Evolutionary conservation across 2,888 invertebrate genomes (phyloP), one percentile per base, ranked within the genome.

Genomic region (Heliconius aoede): DNA sequence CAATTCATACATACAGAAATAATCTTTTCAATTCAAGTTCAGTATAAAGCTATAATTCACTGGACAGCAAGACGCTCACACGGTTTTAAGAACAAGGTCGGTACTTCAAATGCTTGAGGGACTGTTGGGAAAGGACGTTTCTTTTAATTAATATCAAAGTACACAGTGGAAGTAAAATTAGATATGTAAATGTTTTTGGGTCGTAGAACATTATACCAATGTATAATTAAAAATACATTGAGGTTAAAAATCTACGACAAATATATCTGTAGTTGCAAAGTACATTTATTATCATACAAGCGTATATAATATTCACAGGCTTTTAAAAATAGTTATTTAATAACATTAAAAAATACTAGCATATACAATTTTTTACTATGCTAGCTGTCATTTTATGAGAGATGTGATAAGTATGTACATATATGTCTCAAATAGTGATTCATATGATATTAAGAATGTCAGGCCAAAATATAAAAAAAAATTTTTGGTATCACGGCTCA

Each of bases 141-240:
- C 84, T 85, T 86, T 85, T 84, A 86, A 86, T 86, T 85, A 86
- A 84, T 84, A 65, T 65, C 36, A 36, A 40, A 40, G 36, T 36
- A 65, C 36, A 40, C 65, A 24, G 36, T 36, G 65, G 26, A 65
- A 28, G 68, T 62, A 13, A 30, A 75, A 64, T 71, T 46, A 71
- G 8, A 60, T 26, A 71, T 71, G 24, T 58, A 36, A 71, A 71
- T 71, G 36, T 71, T 32, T 71, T 60, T 36, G 55, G 32, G 32
- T 24, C 60, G 36, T 55, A 28, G 11, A n/a, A 60, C 26, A 60
- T 26, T n/a, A 60, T 30, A 46, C 28, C 15, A 26, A 69, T 51
- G n/a, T 55, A 69, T 69, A 30, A n/a, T 51, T 51, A 28, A 69
- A 51, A 69, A n/a, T 30, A 69, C 28, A 69, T 69, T 55, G 24